A percentile compares a stretch with the other conserved stretches of the same genome.
phyloP scores from a whole-genome alignment of 1,140 invertebrate genomes.

The Ips nitidus region DNA sequence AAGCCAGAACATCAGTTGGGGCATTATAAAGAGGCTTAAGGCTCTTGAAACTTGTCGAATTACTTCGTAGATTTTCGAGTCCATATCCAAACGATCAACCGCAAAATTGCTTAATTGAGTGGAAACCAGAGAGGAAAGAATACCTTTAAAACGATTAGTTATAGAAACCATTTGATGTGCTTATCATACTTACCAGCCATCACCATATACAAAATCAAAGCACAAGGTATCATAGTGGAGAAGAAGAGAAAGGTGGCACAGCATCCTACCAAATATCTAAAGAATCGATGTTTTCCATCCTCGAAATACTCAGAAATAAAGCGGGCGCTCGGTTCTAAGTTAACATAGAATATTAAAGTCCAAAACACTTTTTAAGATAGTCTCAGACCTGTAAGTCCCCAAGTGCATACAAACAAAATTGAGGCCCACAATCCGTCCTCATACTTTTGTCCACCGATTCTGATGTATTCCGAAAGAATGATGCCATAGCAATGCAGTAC shows the following conservation, averaged over 20 bases:
- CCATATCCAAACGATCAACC: constrained; percentile 26
- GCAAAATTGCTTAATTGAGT: constrained; percentile 31
- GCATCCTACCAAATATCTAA: constrained; percentile 24
- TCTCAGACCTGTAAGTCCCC: constrained; percentile 35
- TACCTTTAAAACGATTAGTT: constrained; percentile 25
- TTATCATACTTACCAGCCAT: constrained; percentile 35
- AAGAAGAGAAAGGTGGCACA: constrained; percentile 23
- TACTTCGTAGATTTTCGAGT: constrained; percentile 26
- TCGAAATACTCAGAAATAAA: constrained; percentile 36
- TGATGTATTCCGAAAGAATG: constrained; percentile 36
- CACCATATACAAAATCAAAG: constrained; percentile 33
- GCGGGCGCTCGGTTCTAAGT: constrained; percentile 31
- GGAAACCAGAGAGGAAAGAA: constrained; percentile 34
- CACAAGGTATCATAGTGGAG: constrained; percentile 26
- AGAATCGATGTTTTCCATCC: constrained; percentile 27
- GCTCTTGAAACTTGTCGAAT: constrained; percentile 37
- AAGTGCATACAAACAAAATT: constrained; percentile 33
- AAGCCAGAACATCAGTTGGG: constrained; percentile 30
- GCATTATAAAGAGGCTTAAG: constrained; percentile 36
- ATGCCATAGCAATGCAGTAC: constrained; percentile 40
- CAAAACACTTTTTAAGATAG: too few species aligned
- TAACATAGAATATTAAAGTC: constrained; percentile 17
- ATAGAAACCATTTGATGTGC: neutral
- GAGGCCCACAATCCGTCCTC: constrained; percentile 35
- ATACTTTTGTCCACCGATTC: constrained; percentile 20